Percentiles rank a stretch among this genome's conserved stretches.
phyloP scores from a whole-genome alignment of 2,888 invertebrate genomes.

The Scaptomyza caliginosa region DNA sequence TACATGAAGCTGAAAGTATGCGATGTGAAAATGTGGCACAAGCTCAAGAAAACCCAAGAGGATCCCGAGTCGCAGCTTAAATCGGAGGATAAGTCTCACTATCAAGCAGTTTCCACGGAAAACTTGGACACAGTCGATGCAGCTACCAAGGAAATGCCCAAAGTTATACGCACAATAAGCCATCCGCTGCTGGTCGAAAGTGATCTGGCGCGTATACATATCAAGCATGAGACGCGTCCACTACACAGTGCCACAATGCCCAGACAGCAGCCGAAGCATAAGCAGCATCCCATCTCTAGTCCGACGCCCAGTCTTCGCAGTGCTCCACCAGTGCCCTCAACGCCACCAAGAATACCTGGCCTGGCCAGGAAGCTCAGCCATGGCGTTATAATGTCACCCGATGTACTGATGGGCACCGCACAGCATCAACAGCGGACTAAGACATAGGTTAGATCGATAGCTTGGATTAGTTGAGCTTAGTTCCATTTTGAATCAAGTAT shows the following conservation, averaged over 20 bases:
- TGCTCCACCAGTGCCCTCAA: constrained; percentile 60
- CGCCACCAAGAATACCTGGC: constrained; percentile 49
- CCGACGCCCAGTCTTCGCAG: constrained; percentile 62
- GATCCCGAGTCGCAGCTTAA: constrained; percentile 60
- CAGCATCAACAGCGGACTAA: constrained; percentile 13
- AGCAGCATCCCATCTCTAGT: constrained; percentile 38
- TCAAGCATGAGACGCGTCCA: constrained; percentile 62
- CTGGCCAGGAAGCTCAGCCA: constrained; percentile 44
- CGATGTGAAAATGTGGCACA: constrained; percentile 67
- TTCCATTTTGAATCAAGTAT: constrained; percentile 32
- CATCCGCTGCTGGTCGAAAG: constrained; percentile 63
- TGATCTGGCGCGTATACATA: constrained; percentile 61
- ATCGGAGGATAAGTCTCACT: constrained; percentile 51
- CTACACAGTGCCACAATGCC: constrained; percentile 59
- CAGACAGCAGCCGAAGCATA: constrained; percentile 21
- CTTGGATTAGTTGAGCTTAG: neutral
- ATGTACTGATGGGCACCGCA: constrained; percentile 52
- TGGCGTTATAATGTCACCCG: constrained; percentile 67
- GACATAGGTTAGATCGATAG: constrained; percentile 16
- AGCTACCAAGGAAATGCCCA: constrained; percentile 23
- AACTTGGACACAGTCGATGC: constrained; percentile 60
- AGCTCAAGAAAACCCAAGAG: constrained; percentile 55
- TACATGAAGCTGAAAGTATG: constrained; percentile 67
- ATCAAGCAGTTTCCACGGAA: constrained; percentile 60
- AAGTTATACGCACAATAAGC: constrained; percentile 66